Base-by-base conservation (phyloP, 2,113 vertebrate genomes). In the Alligator mississippiensis region DNA sequence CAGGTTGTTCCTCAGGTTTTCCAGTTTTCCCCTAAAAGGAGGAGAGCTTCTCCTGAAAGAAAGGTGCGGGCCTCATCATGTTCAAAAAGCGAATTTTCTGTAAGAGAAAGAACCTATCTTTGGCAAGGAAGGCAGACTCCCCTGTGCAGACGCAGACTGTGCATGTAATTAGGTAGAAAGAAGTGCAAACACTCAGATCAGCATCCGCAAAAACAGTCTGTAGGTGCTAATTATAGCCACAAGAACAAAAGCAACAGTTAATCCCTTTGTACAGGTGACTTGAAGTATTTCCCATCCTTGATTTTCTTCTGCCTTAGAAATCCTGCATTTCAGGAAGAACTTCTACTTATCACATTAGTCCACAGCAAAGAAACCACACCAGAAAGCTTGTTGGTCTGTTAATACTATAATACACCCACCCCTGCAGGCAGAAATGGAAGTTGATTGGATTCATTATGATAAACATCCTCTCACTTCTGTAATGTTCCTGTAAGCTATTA, bases 351-450 rank as follows among this genome's bases (percentile, higher is more conserved):
- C 72, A 95, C 93, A 95, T 95, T 84, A 97, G 82, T n/a, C 92
- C 96, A 96, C 62, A 93, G 96, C 95, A 95, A 97, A 96, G 85
- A 30, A 83, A 88, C 38, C 21, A 61, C 89, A 86, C 47, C 18
- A 60, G 76, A 90, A 97, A 91, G n/a, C 4, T 75, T 64, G 47
- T 12, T 3, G 22, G 58, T 74, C 27, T 18, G 58, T 30, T n/a
- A 77, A 75, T 11, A 75, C 1, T 13, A 84, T 3, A 82, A 18
- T 80, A 94, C 82, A 34, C 60, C 81, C 90, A 90, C 89, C 95
- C 86, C 94, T 90, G 47, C 85, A 94, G 76, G 77, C 95, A 89
- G 47, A 88, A 96, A 95, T 94, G 94, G 94, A 95, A 90, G 96
- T 92, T 94, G 90, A 84, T 84, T 82, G 61, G 77, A 79, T 64